Conservation (phyloP, 1,140 invertebrate genomes). For the Drosophila truncata region DNA sequence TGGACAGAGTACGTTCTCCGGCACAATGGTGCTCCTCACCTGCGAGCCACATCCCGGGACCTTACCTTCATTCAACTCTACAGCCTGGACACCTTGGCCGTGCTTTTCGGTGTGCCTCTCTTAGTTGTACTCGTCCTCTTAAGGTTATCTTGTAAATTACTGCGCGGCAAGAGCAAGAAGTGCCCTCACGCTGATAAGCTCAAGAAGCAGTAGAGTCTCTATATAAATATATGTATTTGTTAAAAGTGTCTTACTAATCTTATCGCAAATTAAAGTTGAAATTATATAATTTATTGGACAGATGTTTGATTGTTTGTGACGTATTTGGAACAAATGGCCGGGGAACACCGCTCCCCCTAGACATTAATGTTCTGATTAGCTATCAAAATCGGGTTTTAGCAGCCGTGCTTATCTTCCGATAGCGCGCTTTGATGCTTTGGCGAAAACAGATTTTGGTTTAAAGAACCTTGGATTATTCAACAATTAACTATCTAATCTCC, state of each 20-base stretch:
- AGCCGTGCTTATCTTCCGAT: not conserved
- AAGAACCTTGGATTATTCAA: not conserved
- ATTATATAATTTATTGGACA: not conserved
- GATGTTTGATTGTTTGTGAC: not conserved
- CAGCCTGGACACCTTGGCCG: slow-evolving; percentile 85
- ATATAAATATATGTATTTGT: no score
- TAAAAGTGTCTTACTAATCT: not conserved
- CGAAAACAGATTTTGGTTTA: not conserved
- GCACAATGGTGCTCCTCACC: slow-evolving; percentile 82
- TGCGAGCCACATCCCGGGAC: slow-evolving; percentile 60
- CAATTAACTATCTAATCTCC: not conserved
- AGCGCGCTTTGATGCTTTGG: no score
- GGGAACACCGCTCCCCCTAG: not conserved
- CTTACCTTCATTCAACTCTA: slow-evolving; percentile 85
- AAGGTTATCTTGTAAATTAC: slow-evolving; percentile 10
- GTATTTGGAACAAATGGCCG: not conserved
- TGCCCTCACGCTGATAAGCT: slow-evolving; percentile 29
- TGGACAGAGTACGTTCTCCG: slow-evolving; percentile 90
- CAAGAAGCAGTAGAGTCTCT: slow-evolving; percentile 36
- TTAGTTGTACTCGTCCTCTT: slow-evolving; percentile 5
- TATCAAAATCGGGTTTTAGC: not conserved
- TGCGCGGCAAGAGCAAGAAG: slow-evolving; percentile 13
- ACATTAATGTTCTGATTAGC: no score
- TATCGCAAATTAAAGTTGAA: not conserved
- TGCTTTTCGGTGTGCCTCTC: slow-evolving; percentile 47